These are phyloP conservation scores for Parnassius mnemosyne DNA, from an alignment of 2,888 invertebrate genomes.

Conservation along the genomic window DNA sequence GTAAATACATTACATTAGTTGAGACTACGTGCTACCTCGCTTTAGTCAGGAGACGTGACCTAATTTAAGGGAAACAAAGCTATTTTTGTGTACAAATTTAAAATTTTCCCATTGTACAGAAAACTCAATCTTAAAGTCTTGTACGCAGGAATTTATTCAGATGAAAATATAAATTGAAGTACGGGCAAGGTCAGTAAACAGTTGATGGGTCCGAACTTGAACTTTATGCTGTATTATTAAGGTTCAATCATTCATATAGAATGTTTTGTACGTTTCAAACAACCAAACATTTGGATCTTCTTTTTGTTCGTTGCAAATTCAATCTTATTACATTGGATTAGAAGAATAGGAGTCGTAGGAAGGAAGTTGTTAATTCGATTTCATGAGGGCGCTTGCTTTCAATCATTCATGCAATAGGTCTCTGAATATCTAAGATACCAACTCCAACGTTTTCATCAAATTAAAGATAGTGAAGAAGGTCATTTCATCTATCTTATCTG, in stretches of 20 bases:
- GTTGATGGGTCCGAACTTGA: slow-evolving; percentile 37
- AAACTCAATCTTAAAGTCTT: slow-evolving; percentile 40
- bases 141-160: slow-evolving; percentile 37
- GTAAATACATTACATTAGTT: slow-evolving; percentile 48
- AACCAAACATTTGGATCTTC: slow-evolving; percentile 23
- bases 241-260: slow-evolving; percentile 32
- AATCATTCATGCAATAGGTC: slow-evolving; percentile 51
- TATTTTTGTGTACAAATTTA: slow-evolving; percentile 42
- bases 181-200: slow-evolving; percentile 34
- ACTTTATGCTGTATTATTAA: slow-evolving; percentile 36
- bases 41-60: slow-evolving; percentile 63
- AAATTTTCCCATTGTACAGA: slow-evolving; percentile 29
- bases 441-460: slow-evolving; percentile 19
- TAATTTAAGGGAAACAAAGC: slow-evolving; percentile 68
- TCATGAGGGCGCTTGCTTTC: slow-evolving; percentile 54
- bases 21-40: slow-evolving; percentile 51
- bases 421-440: slow-evolving; percentile 20
- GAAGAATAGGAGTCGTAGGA: slow-evolving; percentile 26
- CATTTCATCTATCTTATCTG: background rate
- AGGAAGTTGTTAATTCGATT: slow-evolving; percentile 39
- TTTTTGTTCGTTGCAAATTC: slow-evolving; percentile 28
- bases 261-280: slow-evolving; percentile 35
- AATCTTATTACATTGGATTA: slow-evolving; percentile 28
- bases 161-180: slow-evolving; percentile 43
- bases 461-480: slow-evolving; percentile 13